These are phyloP conservation scores for Rhadinocentrus ornatus DNA, from an alignment of 2,797 vertebrate species.

Conservation along the genomic window DNA sequence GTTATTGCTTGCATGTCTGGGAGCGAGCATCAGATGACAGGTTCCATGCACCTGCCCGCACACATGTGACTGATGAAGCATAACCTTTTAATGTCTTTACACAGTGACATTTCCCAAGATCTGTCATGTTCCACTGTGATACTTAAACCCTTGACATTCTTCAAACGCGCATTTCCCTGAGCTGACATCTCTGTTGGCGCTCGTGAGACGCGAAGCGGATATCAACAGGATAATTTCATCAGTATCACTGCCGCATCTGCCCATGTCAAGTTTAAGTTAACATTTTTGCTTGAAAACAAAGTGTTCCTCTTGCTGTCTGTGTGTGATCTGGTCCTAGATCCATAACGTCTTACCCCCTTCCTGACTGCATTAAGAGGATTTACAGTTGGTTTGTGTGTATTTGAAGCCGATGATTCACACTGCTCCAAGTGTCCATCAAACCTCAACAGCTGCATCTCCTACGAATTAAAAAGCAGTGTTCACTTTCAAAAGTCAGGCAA, in stretches of 20 bases:
- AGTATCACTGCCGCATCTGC: slow-evolving; percentile 43
- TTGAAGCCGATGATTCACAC: background rate
- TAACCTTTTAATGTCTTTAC: slow-evolving; percentile 74
- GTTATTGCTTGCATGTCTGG: background rate
- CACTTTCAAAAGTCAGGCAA: slow-evolving; percentile 6
- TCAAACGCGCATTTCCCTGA: slow-evolving; percentile 56
- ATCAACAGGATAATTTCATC: slow-evolving; percentile 67
- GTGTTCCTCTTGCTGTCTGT: slow-evolving; percentile 4
- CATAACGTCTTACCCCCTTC: background rate
- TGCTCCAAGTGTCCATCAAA: slow-evolving; percentile 1
- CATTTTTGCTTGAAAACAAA: slow-evolving; percentile 42
- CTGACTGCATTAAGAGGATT: slow-evolving; percentile 14
- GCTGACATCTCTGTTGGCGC: slow-evolving; percentile 51
- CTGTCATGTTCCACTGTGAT: slow-evolving; percentile 54
- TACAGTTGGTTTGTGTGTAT: background rate
- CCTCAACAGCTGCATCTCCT: background rate
- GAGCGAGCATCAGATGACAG: slow-evolving; percentile 13
- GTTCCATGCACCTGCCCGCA: slow-evolving; percentile 32
- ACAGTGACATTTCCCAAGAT: slow-evolving; percentile 73
- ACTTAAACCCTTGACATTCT: slow-evolving; percentile 71
- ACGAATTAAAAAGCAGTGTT: slow-evolving; percentile 28
- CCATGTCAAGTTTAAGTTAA: slow-evolving; percentile 46
- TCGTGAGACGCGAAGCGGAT: slow-evolving; percentile 37
- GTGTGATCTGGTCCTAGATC: slow-evolving; percentile 1
- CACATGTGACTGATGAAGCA: slow-evolving; percentile 50